phyloP scores from a whole-genome alignment of 2,113 vertebrate genomes.

The Sarotherodon lohbergeri region DNA sequence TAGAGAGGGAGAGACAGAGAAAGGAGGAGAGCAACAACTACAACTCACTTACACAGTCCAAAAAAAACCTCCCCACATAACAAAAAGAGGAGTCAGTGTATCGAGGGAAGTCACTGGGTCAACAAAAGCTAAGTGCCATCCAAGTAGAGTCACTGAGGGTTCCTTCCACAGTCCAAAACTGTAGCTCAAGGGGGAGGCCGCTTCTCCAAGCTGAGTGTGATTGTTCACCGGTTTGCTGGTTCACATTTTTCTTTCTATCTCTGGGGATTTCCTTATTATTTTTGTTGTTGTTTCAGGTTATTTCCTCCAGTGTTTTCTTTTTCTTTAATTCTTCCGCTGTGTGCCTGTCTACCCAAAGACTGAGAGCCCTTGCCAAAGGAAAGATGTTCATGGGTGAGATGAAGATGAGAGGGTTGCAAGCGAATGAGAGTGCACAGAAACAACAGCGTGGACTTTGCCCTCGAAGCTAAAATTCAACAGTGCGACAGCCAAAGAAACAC shows the following conservation, averaged over 20 bases:
- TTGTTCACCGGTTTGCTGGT: not conserved
- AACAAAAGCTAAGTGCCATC: slow-evolving; percentile 24
- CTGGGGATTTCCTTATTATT: not conserved
- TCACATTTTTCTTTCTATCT: not conserved
- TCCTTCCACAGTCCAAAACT: slow-evolving; percentile 32
- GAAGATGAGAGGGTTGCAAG: slow-evolving; percentile 24
- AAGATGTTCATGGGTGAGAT: slow-evolving; percentile 35
- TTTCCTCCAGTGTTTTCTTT: slow-evolving; percentile 6
- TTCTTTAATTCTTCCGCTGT: slow-evolving; percentile 11
- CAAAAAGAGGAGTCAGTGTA: slow-evolving; percentile 34
- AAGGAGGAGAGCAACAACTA: slow-evolving; percentile 8
- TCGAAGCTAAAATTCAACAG: not conserved
- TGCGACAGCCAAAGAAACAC: not conserved
- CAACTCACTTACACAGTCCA: slow-evolving; percentile 29
- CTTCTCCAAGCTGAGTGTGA: slow-evolving; percentile 6
- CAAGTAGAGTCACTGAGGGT: slow-evolving; percentile 18
- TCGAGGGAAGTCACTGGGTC: slow-evolving; percentile 48
- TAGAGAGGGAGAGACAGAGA: not conserved
- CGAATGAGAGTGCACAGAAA: not conserved
- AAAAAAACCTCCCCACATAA: not conserved
- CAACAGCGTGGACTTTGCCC: not conserved
- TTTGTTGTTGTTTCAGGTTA: not conserved
- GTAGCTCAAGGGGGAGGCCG: not conserved
- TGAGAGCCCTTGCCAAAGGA: slow-evolving; percentile 67
- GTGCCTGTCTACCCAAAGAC: slow-evolving; percentile 40